These are phyloP conservation scores for Tiliacea citrago DNA, from an alignment of 2,888 invertebrate species.

Conservation along the genomic window DNA sequence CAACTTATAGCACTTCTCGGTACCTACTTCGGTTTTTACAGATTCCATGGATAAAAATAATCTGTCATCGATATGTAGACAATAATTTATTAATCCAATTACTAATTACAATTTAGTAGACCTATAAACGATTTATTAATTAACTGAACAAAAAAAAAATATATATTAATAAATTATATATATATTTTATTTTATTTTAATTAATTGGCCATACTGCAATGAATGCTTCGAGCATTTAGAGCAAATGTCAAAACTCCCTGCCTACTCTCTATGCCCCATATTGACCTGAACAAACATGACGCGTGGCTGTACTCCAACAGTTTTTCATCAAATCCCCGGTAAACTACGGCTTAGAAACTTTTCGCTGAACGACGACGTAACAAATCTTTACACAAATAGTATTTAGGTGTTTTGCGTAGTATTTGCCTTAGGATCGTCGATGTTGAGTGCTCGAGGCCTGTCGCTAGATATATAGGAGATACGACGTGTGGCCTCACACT, in stretches of 20 bases:
- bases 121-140: slow-evolving; percentile 7
- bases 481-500: slow-evolving; percentile 77
- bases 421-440: slow-evolving; percentile 83
- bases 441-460: slow-evolving; percentile 80
- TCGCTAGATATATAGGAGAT: slow-evolving; percentile 79
- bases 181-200: no score
- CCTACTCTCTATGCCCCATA: neutral
- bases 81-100: neutral
- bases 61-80: neutral
- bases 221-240: neutral
- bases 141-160: no score
- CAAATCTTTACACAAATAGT: slow-evolving; percentile 84
- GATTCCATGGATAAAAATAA: neutral
- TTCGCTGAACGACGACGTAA: slow-evolving; percentile 67
- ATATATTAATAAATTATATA: no score
- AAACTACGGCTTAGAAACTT: slow-evolving; percentile 60
- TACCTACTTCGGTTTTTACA: neutral
- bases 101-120: no score
- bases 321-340: slow-evolving; percentile 36
- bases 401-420: slow-evolving; percentile 84
- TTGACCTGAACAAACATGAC: neutral
- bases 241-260: neutral
- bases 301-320: neutral
- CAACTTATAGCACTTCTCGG: neutral
- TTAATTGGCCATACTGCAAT: slow-evolving; percentile 1